These are phyloP conservation scores for Merops nubicus DNA, from an alignment of 2,113 vertebrate genomes.

Conservation along the genomic window DNA sequence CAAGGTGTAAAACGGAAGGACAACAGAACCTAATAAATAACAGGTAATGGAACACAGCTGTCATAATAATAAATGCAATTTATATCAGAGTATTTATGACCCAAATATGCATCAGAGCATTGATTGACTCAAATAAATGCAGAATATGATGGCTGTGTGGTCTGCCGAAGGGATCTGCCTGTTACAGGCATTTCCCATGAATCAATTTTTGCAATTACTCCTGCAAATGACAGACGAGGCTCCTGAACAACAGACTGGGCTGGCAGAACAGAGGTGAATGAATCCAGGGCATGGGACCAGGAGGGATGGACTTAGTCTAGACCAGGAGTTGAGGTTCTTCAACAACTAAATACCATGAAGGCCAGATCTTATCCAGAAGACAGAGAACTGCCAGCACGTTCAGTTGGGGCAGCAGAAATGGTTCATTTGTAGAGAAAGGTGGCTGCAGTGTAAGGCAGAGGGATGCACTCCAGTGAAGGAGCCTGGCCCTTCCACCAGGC, in stretches of 20 bases:
- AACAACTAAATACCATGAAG: neutral
- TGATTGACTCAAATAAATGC: slow-evolving; percentile 57
- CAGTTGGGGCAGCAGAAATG: neutral
- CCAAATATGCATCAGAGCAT: slow-evolving; percentile 44
- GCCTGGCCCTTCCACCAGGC: neutral
- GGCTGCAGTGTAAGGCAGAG: neutral
- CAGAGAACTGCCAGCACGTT: accelerated
- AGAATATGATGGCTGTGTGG: neutral
- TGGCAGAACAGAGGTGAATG: neutral
- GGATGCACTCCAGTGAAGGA: neutral
- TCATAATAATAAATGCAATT: slow-evolving; percentile 42
- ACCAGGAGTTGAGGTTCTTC: neutral
- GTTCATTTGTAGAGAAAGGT: neutral
- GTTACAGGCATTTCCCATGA: neutral
- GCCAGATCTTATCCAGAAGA: neutral
- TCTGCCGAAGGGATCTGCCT: slow-evolving; percentile 31
- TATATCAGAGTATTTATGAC: slow-evolving; percentile 34
- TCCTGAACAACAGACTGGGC: neutral
- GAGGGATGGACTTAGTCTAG: neutral
- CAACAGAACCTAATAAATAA: slow-evolving; percentile 35
- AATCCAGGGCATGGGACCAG: neutral
- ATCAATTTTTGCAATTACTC: slow-evolving; percentile 42
- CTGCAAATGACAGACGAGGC: neutral
- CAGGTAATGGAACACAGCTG: slow-evolving; percentile 28
- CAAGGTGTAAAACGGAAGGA: slow-evolving; percentile 14